Conservation (phyloP, 2,797 vertebrate species). For the Crenuchus spilurus region DNA sequence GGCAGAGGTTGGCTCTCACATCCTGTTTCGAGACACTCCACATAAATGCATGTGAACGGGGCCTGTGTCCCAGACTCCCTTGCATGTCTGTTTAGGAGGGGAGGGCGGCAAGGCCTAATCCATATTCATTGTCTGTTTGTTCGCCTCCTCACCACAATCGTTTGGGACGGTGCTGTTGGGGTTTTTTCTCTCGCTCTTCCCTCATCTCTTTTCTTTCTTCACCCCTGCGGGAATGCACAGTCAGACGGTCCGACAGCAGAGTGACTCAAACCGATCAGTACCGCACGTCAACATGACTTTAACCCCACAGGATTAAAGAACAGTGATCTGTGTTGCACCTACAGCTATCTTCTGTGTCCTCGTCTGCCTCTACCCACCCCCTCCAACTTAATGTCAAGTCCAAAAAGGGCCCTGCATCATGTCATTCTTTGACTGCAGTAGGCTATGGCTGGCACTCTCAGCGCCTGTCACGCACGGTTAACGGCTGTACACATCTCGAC, state of each 20-base stretch:
- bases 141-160: slow-evolving; percentile 8
- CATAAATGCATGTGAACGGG: slow-evolving; percentile 53
- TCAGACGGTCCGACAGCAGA: not conserved
- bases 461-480: not conserved
- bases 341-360: slow-evolving; percentile 8
- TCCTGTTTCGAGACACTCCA: slow-evolving; percentile 48
- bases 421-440: not conserved
- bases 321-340: slow-evolving; percentile 27
- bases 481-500: not conserved
- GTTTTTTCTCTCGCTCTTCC: not conserved
- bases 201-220: slow-evolving; percentile 4
- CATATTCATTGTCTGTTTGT: slow-evolving; percentile 57
- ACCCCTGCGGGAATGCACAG: slow-evolving; percentile 4
- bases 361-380: not conserved
- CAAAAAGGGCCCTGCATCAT: not conserved
- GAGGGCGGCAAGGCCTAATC: slow-evolving; percentile 36
- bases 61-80: slow-evolving; percentile 26
- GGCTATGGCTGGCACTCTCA: not conserved
- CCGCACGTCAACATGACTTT: slow-evolving; percentile 28
- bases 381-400: slow-evolving; percentile 1
- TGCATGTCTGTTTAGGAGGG: slow-evolving; percentile 22
- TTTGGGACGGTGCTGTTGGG: slow-evolving; percentile 15
- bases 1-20: slow-evolving; percentile 48
- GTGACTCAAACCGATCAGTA: slow-evolving; percentile 28
- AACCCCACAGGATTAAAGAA: slow-evolving; percentile 22